Evolutionary conservation across 2,888 invertebrate genomes (phyloP).

Genomic region (Coenonympha arcania): DNA sequence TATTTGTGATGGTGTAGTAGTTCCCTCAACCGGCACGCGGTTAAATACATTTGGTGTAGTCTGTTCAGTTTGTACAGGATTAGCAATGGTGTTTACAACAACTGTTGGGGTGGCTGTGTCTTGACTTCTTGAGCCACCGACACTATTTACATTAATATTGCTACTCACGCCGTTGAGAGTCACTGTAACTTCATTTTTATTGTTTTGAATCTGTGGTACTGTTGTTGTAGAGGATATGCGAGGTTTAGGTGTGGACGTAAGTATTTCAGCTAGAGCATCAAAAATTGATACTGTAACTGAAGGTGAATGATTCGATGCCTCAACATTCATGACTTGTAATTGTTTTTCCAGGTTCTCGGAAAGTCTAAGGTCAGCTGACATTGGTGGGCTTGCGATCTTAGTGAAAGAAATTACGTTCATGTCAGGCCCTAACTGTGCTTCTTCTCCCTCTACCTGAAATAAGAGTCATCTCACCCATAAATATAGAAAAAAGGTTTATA

Average conservation of each 20-base stretch:
- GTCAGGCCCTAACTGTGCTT: constrained; percentile 70
- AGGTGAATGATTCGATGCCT: constrained; percentile 72
- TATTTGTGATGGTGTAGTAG: constrained; percentile 56
- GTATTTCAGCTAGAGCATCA: constrained; percentile 74
- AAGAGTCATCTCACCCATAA: constrained; percentile 73
- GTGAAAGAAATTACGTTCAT: constrained; percentile 69
- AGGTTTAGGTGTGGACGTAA: constrained; percentile 69
- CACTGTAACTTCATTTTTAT: constrained; percentile 56
- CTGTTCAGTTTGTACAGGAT: constrained; percentile 68
- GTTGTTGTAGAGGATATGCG: constrained; percentile 56
- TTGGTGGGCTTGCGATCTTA: constrained; percentile 65
- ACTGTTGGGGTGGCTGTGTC: constrained; percentile 48
- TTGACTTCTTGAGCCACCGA: constrained; percentile 50
- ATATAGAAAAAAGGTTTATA: constrained; percentile 44
- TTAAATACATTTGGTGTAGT: constrained; percentile 68
- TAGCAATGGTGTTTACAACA: constrained; percentile 61
- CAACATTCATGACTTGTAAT: constrained; percentile 70
- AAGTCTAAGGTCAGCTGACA: constrained; percentile 66
- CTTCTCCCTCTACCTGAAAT: constrained; percentile 75
- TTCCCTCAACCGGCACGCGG: constrained; percentile 60
- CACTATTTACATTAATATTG: constrained; percentile 67
- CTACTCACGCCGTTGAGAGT: constrained; percentile 71
- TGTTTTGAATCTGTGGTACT: constrained; percentile 52
- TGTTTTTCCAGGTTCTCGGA: constrained; percentile 67
- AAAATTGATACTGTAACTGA: constrained; percentile 75